These are phyloP conservation scores for Malurus elegans DNA, from an alignment of 2,113 vertebrate genomes.

Conservation along the genomic window DNA sequence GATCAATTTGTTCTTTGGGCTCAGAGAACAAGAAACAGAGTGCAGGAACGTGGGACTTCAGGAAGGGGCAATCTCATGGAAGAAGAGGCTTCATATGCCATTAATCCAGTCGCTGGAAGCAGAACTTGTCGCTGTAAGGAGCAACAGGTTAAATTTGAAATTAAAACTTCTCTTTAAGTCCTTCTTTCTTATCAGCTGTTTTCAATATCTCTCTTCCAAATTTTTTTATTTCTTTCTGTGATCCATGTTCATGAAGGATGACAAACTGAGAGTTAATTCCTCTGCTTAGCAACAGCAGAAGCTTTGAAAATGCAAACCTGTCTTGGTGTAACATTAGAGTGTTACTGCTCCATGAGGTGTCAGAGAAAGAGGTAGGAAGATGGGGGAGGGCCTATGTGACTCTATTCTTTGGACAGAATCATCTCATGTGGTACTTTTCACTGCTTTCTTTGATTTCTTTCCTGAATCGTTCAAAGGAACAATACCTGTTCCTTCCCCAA, in stretches of 20 bases:
- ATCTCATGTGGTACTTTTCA: background rate
- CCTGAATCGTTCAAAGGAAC: background rate
- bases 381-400: background rate
- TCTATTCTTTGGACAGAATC: background rate
- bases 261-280: background rate
- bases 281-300: constrained; percentile 54
- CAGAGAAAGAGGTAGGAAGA: background rate
- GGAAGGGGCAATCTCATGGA: background rate
- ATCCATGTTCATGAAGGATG: background rate
- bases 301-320: background rate
- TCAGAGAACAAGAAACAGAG: background rate
- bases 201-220: constrained; percentile 2
- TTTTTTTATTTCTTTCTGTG: background rate
- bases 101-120: background rate
- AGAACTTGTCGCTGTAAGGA: background rate
- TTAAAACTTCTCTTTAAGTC: background rate
- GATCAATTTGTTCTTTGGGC: background rate
- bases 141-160: background rate
- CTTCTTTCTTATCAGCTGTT: background rate
- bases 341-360: background rate
- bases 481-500: background rate
- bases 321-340: background rate
- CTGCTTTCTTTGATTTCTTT: background rate
- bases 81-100: background rate
- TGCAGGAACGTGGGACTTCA: background rate